A percentile compares a stretch with the other conserved stretches of the same genome.
phyloP scores from a whole-genome alignment of 2,888 invertebrate genomes.

The Drosophila mimetica region DNA sequence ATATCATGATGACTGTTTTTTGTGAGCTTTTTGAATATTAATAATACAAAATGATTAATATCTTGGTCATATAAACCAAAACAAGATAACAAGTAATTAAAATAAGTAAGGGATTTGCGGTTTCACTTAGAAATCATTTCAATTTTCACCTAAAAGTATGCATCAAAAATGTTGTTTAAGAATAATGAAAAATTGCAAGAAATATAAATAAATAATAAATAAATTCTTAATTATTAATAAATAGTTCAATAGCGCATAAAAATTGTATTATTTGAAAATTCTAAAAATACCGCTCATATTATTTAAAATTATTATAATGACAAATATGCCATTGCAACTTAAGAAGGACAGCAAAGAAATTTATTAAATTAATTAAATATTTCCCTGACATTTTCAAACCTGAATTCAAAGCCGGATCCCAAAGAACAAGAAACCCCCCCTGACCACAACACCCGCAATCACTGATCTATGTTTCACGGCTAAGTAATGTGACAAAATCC shows the following conservation, averaged over 20 bases:
- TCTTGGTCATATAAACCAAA: neutral
- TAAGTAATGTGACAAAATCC: constrained; percentile 42
- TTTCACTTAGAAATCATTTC: neutral
- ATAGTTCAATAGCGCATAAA: too few relatives aligned
- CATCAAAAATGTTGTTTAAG: neutral
- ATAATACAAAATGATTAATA: neutral
- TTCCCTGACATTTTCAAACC: neutral
- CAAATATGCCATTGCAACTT: too few relatives aligned
- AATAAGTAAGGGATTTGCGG: neutral
- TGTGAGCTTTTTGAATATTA: neutral
- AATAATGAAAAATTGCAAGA: neutral
- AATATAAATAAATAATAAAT: neutral
- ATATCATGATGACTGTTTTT: too few relatives aligned
- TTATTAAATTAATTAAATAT: neutral
- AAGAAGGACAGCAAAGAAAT: too few relatives aligned
- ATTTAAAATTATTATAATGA: too few relatives aligned
- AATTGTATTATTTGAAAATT: too few relatives aligned
- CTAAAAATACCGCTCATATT: too few relatives aligned
- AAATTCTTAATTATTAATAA: too few relatives aligned
- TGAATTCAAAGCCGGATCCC: neutral
- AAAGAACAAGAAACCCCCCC: neutral
- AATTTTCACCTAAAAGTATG: constrained; percentile 10
- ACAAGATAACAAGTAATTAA: too few relatives aligned
- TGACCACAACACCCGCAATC: constrained; percentile 41
- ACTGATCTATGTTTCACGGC: constrained; percentile 59